Percentiles rank a stretch among this genome's conserved stretches.
Evolutionary conservation across 2,113 vertebrate genomes (phyloP).

Genomic region (Probosciger aterrimus): DNA sequence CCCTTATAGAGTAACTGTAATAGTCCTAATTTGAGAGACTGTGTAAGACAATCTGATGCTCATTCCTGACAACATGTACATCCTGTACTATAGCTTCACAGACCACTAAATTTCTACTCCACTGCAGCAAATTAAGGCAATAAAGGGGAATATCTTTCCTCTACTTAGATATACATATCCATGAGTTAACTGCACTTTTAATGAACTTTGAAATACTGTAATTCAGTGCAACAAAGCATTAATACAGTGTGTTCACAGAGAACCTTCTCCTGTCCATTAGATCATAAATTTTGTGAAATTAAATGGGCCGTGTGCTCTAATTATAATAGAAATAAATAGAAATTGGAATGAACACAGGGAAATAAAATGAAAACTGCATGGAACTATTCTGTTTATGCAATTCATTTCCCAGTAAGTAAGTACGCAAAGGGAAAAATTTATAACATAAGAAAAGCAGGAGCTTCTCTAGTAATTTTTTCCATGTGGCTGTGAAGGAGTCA

Average conservation of each 20-base stretch:
- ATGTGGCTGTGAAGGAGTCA: not conserved
- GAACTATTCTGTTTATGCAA: not conserved
- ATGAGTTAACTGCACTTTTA: not conserved
- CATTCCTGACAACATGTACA: not conserved
- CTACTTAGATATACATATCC: not conserved
- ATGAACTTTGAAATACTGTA: conserved; percentile 2
- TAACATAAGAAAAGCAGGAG: not conserved
- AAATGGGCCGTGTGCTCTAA: conserved; percentile 27
- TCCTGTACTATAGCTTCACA: not conserved
- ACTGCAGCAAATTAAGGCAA: not conserved
- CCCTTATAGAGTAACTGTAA: not conserved
- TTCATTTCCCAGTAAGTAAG: conserved; percentile 20
- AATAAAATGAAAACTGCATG: conserved; percentile 17
- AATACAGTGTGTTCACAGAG: not conserved
- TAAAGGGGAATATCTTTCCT: not conserved
- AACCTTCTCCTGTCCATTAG: conserved; percentile 2
- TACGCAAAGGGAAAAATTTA: not conserved
- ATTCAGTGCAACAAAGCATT: not conserved
- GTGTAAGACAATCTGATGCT: not conserved
- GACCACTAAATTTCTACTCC: not conserved
- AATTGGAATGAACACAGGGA: conserved; percentile 9
- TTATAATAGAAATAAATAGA: conserved; percentile 38
- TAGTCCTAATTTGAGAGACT: not conserved
- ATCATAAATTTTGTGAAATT: conserved; percentile 35
- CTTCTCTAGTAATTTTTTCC: not conserved